Percentiles rank a stretch among this genome's conserved stretches.
Conservation (phyloP, 2,113 vertebrate genomes). For the Maccullochella peelii region DNA sequence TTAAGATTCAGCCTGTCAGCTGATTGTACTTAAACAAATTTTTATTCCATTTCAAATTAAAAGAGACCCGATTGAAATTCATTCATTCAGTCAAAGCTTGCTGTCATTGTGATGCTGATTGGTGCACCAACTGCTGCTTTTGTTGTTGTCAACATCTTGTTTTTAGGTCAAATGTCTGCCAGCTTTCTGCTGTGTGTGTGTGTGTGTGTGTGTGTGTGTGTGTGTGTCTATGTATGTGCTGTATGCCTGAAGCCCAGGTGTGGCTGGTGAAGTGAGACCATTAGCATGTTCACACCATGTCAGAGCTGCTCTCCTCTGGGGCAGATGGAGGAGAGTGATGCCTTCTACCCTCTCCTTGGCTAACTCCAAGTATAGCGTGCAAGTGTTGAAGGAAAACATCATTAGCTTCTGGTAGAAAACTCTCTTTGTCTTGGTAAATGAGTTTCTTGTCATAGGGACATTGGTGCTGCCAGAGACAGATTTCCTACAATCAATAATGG, state of each 20-base stretch:
- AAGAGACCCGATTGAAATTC: not conserved
- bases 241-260: constrained; percentile 63
- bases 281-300: constrained; percentile 74
- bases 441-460: constrained; percentile 1
- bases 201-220: constrained; percentile 4
- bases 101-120: constrained; percentile 13
- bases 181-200: constrained; percentile 15
- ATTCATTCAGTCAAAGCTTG: not conserved
- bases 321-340: not conserved
- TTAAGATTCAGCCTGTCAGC: too few species aligned
- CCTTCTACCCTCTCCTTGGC: not conserved
- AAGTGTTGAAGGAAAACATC: constrained; percentile 10
- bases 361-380: not conserved
- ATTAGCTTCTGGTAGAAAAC: not conserved
- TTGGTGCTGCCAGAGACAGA: constrained; percentile 3
- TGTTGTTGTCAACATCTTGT: constrained; percentile 32
- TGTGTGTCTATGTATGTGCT: constrained; percentile 9
- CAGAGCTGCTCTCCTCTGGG: constrained; percentile 43
- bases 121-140: not conserved
- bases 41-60: too few species aligned
- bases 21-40: too few species aligned
- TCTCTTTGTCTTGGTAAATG: not conserved
- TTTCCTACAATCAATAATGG: not conserved
- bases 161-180: constrained; percentile 19
- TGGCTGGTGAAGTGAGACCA: constrained; percentile 66